phyloP scores from a whole-genome alignment of 2,888 invertebrate species.

The Amphipoea oculea region DNA sequence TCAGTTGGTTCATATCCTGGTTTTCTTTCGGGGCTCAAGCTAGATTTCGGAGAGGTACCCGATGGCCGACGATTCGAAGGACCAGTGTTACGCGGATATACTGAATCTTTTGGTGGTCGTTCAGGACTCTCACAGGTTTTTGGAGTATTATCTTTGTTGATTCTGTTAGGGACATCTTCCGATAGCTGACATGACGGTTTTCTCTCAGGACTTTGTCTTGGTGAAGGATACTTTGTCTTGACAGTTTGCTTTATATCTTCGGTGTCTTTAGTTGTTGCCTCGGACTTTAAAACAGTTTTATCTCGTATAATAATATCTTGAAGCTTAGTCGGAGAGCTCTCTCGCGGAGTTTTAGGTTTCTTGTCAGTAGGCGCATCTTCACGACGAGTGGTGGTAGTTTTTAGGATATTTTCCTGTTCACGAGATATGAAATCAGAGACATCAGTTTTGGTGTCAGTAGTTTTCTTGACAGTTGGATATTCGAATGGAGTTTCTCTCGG shows the following conservation, averaged over 20 bases:
- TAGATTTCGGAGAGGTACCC: conserved; percentile 49
- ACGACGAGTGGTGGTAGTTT: conserved; percentile 54
- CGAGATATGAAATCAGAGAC: conserved; percentile 73
- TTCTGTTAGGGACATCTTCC: conserved; percentile 3
- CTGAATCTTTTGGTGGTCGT: conserved; percentile 26
- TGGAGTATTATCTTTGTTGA: conserved; percentile 17
- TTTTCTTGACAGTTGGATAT: conserved; percentile 61
- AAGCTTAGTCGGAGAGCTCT: conserved; percentile 78
- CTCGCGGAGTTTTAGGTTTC: conserved; percentile 64
- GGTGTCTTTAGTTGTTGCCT: conserved; percentile 44
- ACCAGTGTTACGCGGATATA: conserved; percentile 2
- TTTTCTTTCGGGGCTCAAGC: conserved; percentile 58
- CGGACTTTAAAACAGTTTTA: conserved; percentile 43
- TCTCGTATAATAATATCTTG: conserved; percentile 70
- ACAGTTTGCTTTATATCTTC: conserved; percentile 37
- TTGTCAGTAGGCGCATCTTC: conserved; percentile 41
- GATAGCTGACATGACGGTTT: conserved; percentile 32
- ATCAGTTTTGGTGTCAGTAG: conserved; percentile 60
- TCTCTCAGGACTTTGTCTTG: conserved; percentile 62
- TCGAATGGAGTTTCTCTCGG: conserved; percentile 71
- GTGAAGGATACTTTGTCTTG: conserved; percentile 42
- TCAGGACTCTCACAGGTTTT: conserved; percentile 30
- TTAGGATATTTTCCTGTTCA: conserved; percentile 73
- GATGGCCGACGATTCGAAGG: conserved; percentile 28
- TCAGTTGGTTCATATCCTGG: conserved; percentile 36